A percentile compares a stretch with the other conserved stretches of the same genome.
Conservation (phyloP, 2,113 vertebrate species). For the Salvator merianae region DNA sequence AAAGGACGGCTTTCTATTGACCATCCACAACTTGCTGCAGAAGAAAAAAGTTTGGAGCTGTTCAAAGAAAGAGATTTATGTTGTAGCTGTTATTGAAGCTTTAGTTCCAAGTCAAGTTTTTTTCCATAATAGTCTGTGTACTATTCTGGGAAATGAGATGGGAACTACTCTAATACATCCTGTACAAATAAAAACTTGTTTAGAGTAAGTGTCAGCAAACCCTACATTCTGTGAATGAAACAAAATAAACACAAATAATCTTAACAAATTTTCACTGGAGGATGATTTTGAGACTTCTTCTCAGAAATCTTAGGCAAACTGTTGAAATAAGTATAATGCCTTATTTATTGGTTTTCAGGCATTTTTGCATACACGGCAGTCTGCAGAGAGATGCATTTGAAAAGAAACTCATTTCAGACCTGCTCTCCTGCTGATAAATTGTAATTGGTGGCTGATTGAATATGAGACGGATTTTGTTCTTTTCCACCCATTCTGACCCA, state of each 20-base stretch:
- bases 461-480: slow-evolving; percentile 55
- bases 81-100: slow-evolving; percentile 3
- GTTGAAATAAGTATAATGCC: slow-evolving; percentile 27
- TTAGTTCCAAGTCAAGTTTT: background rate
- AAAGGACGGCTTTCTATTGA: background rate
- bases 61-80: slow-evolving; percentile 22
- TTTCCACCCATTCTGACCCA: slow-evolving; percentile 55
- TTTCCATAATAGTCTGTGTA: slow-evolving; percentile 30
- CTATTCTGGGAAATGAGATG: slow-evolving; percentile 41
- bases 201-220: slow-evolving; percentile 41
- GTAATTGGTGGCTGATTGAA: slow-evolving; percentile 70
- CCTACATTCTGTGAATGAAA: background rate
- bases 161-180: slow-evolving; percentile 25
- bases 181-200: slow-evolving; percentile 14
- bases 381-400: slow-evolving; percentile 44
- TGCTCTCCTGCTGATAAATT: slow-evolving; percentile 71
- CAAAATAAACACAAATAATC: background rate
- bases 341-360: slow-evolving; percentile 57
- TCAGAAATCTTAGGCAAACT: slow-evolving; percentile 47
- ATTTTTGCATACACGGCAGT: slow-evolving; percentile 34
- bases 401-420: slow-evolving; percentile 69
- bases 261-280: slow-evolving; percentile 17
- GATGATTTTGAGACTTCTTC: slow-evolving; percentile 28
- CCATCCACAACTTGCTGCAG: background rate
- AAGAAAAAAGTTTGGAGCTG: slow-evolving; percentile 24